A percentile compares a stretch with the other conserved stretches of the same genome.
Conservation (phyloP, 2,888 invertebrate genomes). For the Agrochola macilenta region DNA sequence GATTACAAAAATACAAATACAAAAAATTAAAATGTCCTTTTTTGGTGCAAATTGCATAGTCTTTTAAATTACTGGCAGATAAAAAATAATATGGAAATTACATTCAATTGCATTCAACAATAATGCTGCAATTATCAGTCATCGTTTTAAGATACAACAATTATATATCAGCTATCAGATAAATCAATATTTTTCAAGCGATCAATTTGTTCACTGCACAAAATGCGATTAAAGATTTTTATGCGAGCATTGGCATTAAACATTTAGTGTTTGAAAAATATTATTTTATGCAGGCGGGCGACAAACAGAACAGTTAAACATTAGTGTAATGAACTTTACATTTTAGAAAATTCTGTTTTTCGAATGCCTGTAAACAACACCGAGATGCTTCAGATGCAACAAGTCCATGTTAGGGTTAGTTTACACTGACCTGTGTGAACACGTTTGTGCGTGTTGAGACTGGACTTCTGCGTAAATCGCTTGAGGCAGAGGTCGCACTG, state of each 20-base stretch:
- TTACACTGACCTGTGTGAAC: constrained; percentile 92
- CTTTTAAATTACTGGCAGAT: constrained; percentile 31
- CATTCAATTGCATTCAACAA: constrained; percentile 71
- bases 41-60: constrained; percentile 22
- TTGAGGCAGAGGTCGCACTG: constrained; percentile 94
- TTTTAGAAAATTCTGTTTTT: constrained; percentile 54
- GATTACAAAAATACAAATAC: constrained; percentile 15
- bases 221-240: constrained; percentile 34
- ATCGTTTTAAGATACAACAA: constrained; percentile 48
- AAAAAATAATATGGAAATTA: constrained; percentile 81
- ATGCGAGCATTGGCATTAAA: constrained; percentile 47
- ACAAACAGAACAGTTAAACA: constrained; percentile 56
- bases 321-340: not conserved
- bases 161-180: constrained; percentile 48
- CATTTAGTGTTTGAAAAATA: constrained; percentile 66
- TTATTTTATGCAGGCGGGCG: constrained; percentile 64
- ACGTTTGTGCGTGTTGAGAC: constrained; percentile 95
- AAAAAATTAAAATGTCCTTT: constrained; percentile 23
- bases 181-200: constrained; percentile 68
- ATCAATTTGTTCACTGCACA: constrained; percentile 44
- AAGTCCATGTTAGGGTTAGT: constrained; percentile 41
- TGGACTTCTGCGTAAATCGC: constrained; percentile 95
- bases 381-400: constrained; percentile 58
- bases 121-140: constrained; percentile 50
- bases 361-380: constrained; percentile 61